These are phyloP conservation scores for Neuroterus valhalla DNA, from an alignment of 1,140 invertebrate species.

Conservation along the genomic window DNA sequence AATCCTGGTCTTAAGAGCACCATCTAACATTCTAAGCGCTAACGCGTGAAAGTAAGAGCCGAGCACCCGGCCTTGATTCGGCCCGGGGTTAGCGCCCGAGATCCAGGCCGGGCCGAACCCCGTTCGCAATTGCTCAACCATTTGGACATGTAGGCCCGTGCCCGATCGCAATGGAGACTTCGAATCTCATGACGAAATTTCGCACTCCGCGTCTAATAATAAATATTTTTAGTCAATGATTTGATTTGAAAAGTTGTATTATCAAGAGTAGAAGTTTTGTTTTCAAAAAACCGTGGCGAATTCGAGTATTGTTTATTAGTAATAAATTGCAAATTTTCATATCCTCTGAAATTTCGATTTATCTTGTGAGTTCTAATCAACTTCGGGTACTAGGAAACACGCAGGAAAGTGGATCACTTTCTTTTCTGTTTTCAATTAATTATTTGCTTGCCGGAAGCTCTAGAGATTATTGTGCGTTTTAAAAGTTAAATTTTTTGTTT, in stretches of 20 bases:
- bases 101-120: conserved; percentile 62
- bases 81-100: conserved; percentile 67
- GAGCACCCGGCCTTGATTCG: conserved; percentile 64
- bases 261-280: no score
- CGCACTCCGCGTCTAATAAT: conserved; percentile 5
- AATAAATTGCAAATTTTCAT: no score
- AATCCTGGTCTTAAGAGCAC: conserved; percentile 2
- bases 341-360: neutral
- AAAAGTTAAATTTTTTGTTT: no score
- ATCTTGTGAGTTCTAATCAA: neutral
- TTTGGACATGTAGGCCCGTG: conserved; percentile 46
- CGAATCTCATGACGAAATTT: conserved; percentile 52
- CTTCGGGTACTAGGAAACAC: neutral
- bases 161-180: conserved; percentile 46
- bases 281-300: no score
- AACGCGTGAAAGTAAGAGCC: conserved; percentile 67
- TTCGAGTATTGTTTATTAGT: no score
- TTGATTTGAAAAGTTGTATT: no score
- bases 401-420: neutral
- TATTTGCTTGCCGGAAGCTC: neutral
- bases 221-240: no score
- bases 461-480: no score
- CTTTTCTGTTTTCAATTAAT: neutral
- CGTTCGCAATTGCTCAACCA: conserved; percentile 61
- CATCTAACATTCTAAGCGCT: no score